These are phyloP conservation scores for Caenorhabditis inopinata DNA, from an alignment of 1,140 invertebrate species.

Conservation along the genomic window DNA sequence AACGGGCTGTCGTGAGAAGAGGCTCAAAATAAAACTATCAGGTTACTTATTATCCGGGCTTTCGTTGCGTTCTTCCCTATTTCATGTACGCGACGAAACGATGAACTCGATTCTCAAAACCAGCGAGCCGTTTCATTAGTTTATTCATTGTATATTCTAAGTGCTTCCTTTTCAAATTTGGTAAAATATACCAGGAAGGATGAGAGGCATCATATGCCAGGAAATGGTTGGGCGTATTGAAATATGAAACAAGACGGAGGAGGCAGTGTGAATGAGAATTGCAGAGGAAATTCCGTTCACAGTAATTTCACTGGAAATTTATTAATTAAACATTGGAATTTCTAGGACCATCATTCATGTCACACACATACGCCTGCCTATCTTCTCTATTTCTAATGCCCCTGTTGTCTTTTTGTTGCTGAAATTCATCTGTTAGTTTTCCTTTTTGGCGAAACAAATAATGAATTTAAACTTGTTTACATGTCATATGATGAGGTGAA, in stretches of 20 bases:
- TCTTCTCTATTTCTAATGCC: background rate
- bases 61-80: constrained; percentile 21
- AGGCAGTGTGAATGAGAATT: background rate
- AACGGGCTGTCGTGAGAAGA: background rate
- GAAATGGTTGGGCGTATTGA: background rate
- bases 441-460: background rate
- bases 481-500: constrained; percentile 17
- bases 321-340: background rate
- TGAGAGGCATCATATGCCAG: background rate
- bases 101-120: background rate
- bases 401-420: background rate
- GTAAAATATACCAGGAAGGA: too few species aligned
- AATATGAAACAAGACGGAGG: background rate
- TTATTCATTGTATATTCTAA: too few species aligned
- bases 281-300: constrained; percentile 15
- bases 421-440: background rate
- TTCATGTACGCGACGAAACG: background rate
- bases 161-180: too few species aligned
- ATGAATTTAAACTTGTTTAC: constrained; percentile 5
- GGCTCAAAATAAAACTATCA: constrained; percentile 23
- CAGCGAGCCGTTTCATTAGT: background rate
- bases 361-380: background rate
- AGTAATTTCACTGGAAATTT: background rate
- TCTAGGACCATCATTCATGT: background rate
- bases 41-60: constrained; percentile 1